Base-by-base conservation (phyloP, 2,888 invertebrate species). In the Tupiocoris notatus region DNA sequence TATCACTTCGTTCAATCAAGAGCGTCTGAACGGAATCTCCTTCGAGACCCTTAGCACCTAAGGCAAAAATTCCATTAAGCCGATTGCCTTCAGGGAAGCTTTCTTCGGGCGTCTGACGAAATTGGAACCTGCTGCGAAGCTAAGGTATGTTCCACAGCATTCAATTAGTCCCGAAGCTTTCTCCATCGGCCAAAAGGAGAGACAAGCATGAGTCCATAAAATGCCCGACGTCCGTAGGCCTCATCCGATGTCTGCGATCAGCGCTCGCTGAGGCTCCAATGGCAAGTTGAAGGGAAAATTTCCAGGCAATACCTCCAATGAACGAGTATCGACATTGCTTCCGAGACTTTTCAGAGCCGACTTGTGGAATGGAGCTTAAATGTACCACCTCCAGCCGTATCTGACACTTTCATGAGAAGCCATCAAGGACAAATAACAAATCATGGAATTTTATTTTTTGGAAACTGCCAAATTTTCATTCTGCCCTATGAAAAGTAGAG, bases 191-290 rank as follows among this genome's bases (percentile, higher is more conserved):
- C 39, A 39, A 56, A 25, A 61, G 39, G 57, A 39, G 62, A 54
- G 70, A 59, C 70, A 70, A 59, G 57, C 70, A 73, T 63, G 73
- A 62, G 63, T 62, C 73, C 62, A 63, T 62, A 62, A 73, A 73
- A 73, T 61, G 62, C 62, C 63, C 21, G 73, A 23, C 62, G 73
- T 73, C 73, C 73, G 62, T 73, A 73, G 73, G 62, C 54, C 54
- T 73, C 18, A n/a, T 25, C 39, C 39, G 39, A 39, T 39, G 39
- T 3, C 39, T 39, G 39, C 6, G 6, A 7, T 39, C 39, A 12
- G 12, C 17, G 59, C 59, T n/a, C n/a, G n/a, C n/a, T n/a, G n/a
- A n/a, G n/a, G n/a, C n/a, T n/a, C n/a, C n/a, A n/a, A n/a, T n/a
- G n/a, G n/a, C n/a, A n/a, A n/a, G n/a, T n/a, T n/a, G n/a, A n/a